These are phyloP conservation scores for Kuschelorhynchus macadamiae DNA, from an alignment of 2,888 invertebrate species.

Conservation along the genomic window DNA sequence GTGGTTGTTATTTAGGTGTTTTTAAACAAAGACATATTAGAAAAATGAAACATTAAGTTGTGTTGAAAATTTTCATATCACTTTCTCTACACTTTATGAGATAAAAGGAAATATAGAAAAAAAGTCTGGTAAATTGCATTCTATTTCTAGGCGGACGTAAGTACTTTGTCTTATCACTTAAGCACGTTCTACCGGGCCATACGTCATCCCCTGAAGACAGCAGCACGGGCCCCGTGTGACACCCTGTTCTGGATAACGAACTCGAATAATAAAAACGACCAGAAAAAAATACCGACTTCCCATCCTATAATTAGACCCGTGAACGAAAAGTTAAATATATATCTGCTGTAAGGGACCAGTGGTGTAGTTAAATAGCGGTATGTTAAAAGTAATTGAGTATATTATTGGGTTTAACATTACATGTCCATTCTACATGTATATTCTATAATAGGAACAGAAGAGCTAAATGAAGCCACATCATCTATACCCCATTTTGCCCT, in stretches of 20 bases:
- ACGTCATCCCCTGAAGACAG: slow-evolving; percentile 53
- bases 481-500: too few relatives aligned
- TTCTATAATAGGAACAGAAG: too few relatives aligned
- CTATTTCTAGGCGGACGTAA: slow-evolving; percentile 39
- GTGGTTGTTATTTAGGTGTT: too few relatives aligned
- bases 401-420: too few relatives aligned
- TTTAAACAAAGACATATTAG: too few relatives aligned
- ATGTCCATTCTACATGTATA: too few relatives aligned
- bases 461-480: too few relatives aligned
- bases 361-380: slow-evolving; percentile 3
- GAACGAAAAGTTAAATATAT: slow-evolving; percentile 65
- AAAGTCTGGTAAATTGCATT: slow-evolving; percentile 15
- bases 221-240: slow-evolving; percentile 51
- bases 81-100: too few relatives aligned
- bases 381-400: too few relatives aligned
- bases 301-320: slow-evolving; percentile 64
- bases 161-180: slow-evolving; percentile 46
- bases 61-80: too few relatives aligned
- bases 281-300: slow-evolving; percentile 63
- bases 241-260: slow-evolving; percentile 60
- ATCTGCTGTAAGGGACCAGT: slow-evolving; percentile 54
- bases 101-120: neutral
- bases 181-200: slow-evolving; percentile 49
- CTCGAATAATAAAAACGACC: slow-evolving; percentile 52
- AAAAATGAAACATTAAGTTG: too few relatives aligned